Percentiles rank a stretch among this genome's conserved stretches.
Conservation (phyloP, 2,888 invertebrate genomes). For the Xestobium rufovillosum region DNA sequence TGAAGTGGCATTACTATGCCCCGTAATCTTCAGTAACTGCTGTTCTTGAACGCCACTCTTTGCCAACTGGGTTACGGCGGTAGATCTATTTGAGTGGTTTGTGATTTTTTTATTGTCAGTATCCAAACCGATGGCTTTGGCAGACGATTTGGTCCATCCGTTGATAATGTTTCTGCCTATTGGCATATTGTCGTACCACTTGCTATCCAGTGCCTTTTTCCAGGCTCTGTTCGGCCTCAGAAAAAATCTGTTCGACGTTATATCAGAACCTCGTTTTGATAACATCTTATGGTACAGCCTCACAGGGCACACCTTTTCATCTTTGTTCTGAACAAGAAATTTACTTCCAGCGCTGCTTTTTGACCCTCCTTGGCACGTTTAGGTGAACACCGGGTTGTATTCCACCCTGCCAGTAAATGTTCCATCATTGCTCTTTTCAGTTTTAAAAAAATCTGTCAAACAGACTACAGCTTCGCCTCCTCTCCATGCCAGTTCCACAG, state of each 20-base stretch:
- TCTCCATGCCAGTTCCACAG: conserved; percentile 12
- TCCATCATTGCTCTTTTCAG: conserved; percentile 11
- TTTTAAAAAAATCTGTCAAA: conserved; percentile 9
- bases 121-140: conserved; percentile 1
- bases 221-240: conserved; percentile 6
- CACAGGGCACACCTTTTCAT: conserved; percentile 10
- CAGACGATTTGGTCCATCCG: background rate
- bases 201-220: conserved; percentile 8
- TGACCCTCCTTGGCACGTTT: conserved; percentile 11
- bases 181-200: conserved; percentile 12
- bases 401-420: conserved; percentile 9
- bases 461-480: conserved; percentile 10
- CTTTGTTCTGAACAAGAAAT: conserved; percentile 7
- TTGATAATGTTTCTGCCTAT: conserved; percentile 9
- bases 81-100: no score
- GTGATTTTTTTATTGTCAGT: no score
- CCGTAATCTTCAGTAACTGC: background rate
- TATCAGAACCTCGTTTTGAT: conserved; percentile 11
- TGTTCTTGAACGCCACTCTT: conserved; percentile 3
- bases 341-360: conserved; percentile 11
- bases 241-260: conserved; percentile 12
- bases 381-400: conserved; percentile 10
- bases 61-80: no score
- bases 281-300: conserved; percentile 10
- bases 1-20: no score